Conservation (phyloP, 2,888 invertebrate species). For the Leucoptera coffeella region DNA sequence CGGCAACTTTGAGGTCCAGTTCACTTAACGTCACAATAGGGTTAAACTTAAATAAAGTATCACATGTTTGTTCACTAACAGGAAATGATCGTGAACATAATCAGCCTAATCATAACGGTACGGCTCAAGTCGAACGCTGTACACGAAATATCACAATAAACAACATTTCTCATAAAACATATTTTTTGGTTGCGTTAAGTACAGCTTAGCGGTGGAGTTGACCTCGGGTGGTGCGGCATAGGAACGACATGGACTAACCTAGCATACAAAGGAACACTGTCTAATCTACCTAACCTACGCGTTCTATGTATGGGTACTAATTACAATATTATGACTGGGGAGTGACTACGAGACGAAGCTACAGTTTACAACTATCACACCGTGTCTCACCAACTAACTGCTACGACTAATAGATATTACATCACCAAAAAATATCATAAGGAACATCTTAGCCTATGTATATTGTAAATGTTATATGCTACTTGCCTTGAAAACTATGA, state of each 20-base stretch:
- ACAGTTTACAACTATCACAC: slow-evolving; percentile 40
- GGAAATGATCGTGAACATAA: too few relatives aligned
- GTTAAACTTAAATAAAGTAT: slow-evolving; percentile 3
- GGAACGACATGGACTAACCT: slow-evolving; percentile 30
- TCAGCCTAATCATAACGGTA: too few relatives aligned
- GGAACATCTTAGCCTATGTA: too few relatives aligned
- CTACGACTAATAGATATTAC: slow-evolving; percentile 13
- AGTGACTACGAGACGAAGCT: slow-evolving; percentile 46
- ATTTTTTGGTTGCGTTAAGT: slow-evolving; percentile 21
- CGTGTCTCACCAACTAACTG: slow-evolving; percentile 11
- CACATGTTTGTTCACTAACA: slow-evolving; percentile 3
- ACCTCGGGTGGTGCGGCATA: slow-evolving; percentile 28
- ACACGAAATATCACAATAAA: slow-evolving; percentile 42
- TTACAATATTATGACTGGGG: slow-evolving; percentile 42
- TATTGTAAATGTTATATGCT: too few relatives aligned
- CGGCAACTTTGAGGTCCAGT: too few relatives aligned
- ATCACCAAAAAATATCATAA: slow-evolving; percentile 13
- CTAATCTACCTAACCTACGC: too few relatives aligned
- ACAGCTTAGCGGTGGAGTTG: slow-evolving; percentile 24
- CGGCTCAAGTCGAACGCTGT: slow-evolving; percentile 13
- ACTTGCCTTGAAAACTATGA: too few relatives aligned
- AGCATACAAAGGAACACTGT: too few relatives aligned
- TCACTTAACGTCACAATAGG: too few relatives aligned
- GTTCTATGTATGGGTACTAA: too few relatives aligned
- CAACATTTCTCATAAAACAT: slow-evolving; percentile 6